Evolutionary conservation across 2,888 invertebrate genomes (phyloP), one percentile per base, ranked within the genome.

Genomic region (Luperina testacea): DNA sequence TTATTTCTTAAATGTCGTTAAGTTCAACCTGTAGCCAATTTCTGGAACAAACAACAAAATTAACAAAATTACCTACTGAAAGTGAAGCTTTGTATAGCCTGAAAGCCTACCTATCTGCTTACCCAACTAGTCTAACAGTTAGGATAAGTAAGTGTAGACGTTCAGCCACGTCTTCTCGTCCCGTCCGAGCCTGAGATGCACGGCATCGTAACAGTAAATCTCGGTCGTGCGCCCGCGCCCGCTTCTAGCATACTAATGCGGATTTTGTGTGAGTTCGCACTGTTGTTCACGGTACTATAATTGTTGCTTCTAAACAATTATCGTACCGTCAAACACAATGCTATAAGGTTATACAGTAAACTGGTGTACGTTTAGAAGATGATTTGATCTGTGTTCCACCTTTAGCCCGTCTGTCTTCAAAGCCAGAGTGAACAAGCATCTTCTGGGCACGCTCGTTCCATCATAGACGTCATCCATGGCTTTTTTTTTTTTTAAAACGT

Each of bases 231-330:
- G 89, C 88, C 85, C 83, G 85, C 87, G 89, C 87, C 80, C 88
- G 88, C 83, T 91, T 87, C 90, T 89, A 87, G 95, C 94, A 95
- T 95, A 95, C 95, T 95, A 95, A 95, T 95, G 94, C 89, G 90
- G 82, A 86, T 88, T 88, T 79, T 77, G 83, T 72, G 84, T 48
- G 27, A 42, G 90, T 91, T 86, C 87, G 84, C 94, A 91, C 75
- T 90, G 80, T 57, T 57, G 0, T 11, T 65, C 4, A 72, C 78
- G 75, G 3, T 24, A 83, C 81, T 84, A 11, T 24, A 38, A 11
- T 38, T 13, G 64, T 11, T 64, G 38, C 38, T 61, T 59, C n/a
- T 5, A n/a, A 59, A n/a, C n/a, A 59, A n/a, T n/a, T 59, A 13
- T 59, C 2, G n/a, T 59, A 24, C 57, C 57, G 0, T 13, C 2